Evolutionary conservation across 2,113 vertebrate species (phyloP).

Genomic region (Lophura nycthemera): DNA sequence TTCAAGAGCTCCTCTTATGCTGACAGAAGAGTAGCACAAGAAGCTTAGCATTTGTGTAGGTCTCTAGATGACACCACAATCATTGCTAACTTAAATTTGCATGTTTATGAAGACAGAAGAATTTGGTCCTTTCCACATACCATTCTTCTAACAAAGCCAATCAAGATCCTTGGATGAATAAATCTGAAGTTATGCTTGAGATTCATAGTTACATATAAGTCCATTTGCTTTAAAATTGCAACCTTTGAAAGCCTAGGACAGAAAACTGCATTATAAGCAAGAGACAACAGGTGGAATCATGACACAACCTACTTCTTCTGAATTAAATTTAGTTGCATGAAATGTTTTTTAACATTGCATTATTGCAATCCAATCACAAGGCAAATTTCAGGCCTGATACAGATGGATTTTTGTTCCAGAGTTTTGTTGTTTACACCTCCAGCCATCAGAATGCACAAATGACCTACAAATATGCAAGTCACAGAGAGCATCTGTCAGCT

Average conservation of each 20-base stretch:
- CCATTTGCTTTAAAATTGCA: neutral
- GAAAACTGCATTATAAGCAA: neutral
- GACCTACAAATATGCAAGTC: slow-evolving; percentile 30
- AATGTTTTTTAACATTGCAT: neutral
- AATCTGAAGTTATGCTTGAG: neutral
- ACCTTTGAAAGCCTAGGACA: neutral
- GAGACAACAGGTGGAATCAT: neutral
- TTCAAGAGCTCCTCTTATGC: neutral
- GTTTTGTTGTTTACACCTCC: neutral
- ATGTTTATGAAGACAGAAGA: neutral
- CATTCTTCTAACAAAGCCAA: neutral
- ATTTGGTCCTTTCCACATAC: neutral
- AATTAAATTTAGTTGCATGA: neutral
- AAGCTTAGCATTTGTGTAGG: neutral
- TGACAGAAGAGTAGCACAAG: neutral
- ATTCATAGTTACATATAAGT: neutral
- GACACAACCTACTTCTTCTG: neutral
- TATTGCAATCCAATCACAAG: neutral
- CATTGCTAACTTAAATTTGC: neutral
- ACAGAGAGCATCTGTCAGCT: slow-evolving; percentile 51
- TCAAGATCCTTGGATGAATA: neutral
- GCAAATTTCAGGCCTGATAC: neutral
- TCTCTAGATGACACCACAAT: neutral
- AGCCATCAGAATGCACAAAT: neutral
- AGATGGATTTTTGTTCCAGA: neutral